A percentile compares a stretch with the other conserved stretches of the same genome.
Evolutionary conservation across 92 coral and sea anemone species (phyloP).

Genomic region (Palythoa grandis): DNA sequence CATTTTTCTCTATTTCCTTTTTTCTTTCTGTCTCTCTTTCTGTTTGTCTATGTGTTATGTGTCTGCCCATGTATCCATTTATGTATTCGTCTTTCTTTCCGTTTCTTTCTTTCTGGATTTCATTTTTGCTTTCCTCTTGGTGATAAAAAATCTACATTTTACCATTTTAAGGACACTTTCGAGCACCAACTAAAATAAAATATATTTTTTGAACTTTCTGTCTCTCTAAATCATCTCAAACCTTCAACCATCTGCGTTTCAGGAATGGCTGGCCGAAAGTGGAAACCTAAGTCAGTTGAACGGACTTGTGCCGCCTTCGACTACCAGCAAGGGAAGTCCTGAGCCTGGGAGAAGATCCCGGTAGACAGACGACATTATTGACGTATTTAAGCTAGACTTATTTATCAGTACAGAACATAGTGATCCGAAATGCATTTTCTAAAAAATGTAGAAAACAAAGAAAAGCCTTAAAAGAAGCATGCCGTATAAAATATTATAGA

Average conservation of each 20-base stretch:
- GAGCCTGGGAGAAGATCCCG: slow-evolving; percentile 40
- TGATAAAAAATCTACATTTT: neutral
- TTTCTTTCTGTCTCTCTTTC: neutral
- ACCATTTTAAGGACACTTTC: too few species aligned
- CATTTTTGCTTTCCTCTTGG: neutral
- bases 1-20: neutral
- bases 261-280: slow-evolving; percentile 97
- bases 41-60: too few species aligned
- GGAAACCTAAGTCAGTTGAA: slow-evolving; percentile 89
- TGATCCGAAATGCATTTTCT: too few species aligned
- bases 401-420: neutral
- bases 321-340: slow-evolving; percentile 59
- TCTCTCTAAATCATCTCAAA: too few species aligned
- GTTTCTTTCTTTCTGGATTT: neutral
- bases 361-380: neutral
- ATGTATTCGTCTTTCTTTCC: too few species aligned
- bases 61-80: too few species aligned
- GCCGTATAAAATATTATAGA: too few species aligned
- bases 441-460: too few species aligned
- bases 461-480: too few species aligned
- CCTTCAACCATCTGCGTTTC: neutral
- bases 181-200: too few species aligned
- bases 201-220: too few species aligned
- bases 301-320: slow-evolving; percentile 81
- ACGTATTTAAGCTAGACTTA: neutral